These are phyloP conservation scores for Cryptocheilus praepositus DNA, from an alignment of 2,888 invertebrate genomes.

Conservation along the genomic window DNA sequence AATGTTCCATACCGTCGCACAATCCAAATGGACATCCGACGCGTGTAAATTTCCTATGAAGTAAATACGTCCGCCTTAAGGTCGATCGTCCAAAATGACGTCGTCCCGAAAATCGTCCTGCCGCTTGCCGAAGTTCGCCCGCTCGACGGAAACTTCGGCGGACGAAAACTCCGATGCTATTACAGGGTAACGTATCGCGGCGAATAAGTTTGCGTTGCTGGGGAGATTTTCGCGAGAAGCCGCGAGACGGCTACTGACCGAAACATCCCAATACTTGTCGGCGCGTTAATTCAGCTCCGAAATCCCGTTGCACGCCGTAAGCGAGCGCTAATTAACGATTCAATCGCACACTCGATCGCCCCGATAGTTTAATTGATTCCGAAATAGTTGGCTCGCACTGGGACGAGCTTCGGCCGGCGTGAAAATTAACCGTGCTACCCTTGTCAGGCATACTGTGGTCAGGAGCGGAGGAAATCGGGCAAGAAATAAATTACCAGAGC, in stretches of 20 bases:
- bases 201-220: too few species aligned
- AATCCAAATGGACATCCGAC: too few species aligned
- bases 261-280: conserved; percentile 9
- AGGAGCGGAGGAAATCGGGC: conserved; percentile 58
- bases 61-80: too few species aligned
- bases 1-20: too few species aligned
- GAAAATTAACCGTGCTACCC: conserved; percentile 55
- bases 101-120: too few species aligned
- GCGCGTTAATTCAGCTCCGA: conserved; percentile 25
- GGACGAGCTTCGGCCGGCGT: conserved; percentile 25
- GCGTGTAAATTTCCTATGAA: too few species aligned
- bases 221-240: too few species aligned
- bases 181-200: too few species aligned
- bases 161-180: too few species aligned
- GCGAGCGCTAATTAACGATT: conserved; percentile 62
- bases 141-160: not conserved
- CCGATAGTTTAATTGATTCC: conserved; percentile 71
- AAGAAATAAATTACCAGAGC: conserved; percentile 72
- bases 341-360: conserved; percentile 58
- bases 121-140: too few species aligned
- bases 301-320: not conserved
- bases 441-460: conserved; percentile 58
- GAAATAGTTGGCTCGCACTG: conserved; percentile 64
- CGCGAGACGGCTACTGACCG: not conserved
- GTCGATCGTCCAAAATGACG: too few species aligned